These are phyloP conservation scores for Xylota sylvarum DNA, from an alignment of 2,888 invertebrate genomes.

Conservation along the genomic window DNA sequence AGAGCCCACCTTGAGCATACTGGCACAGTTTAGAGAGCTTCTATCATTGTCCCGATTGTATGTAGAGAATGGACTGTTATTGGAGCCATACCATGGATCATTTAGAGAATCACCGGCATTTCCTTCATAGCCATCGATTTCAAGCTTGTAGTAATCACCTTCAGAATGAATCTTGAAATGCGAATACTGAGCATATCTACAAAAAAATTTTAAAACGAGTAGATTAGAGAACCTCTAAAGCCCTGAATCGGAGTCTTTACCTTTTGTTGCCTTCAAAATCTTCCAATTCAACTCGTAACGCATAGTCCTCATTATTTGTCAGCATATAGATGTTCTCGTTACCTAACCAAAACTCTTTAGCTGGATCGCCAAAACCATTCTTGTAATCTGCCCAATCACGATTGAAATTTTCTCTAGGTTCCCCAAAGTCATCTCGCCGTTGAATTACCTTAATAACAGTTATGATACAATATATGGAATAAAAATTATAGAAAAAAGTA, in stretches of 20 bases:
- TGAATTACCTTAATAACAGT: slow-evolving; percentile 90
- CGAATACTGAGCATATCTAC: slow-evolving; percentile 94
- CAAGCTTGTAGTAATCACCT: slow-evolving; percentile 95
- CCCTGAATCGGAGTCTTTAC: slow-evolving; percentile 84
- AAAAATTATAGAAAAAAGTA: slow-evolving; percentile 14
- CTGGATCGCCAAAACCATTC: slow-evolving; percentile 96
- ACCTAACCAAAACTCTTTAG: slow-evolving; percentile 96
- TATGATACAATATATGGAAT: slow-evolving; percentile 43
- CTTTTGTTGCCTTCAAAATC: slow-evolving; percentile 97
- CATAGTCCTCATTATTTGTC: slow-evolving; percentile 96
- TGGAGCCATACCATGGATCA: slow-evolving; percentile 97
- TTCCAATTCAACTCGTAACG: slow-evolving; percentile 93
- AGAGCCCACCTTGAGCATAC: slow-evolving; percentile 90
- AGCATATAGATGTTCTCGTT: slow-evolving; percentile 97
- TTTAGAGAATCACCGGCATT: slow-evolving; percentile 96
- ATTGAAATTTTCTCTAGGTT: slow-evolving; percentile 95
- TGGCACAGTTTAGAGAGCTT: slow-evolving; percentile 95
- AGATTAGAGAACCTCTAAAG: background rate
- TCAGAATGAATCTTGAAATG: slow-evolving; percentile 97
- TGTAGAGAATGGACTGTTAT: slow-evolving; percentile 96
- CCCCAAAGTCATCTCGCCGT: slow-evolving; percentile 94
- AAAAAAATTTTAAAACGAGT: slow-evolving; percentile 65
- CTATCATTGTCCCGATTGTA: slow-evolving; percentile 97
- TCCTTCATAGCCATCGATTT: slow-evolving; percentile 96
- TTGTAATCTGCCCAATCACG: slow-evolving; percentile 97